Evolutionary conservation across 2,888 invertebrate genomes (phyloP).

Genomic region (Platycheirus albimanus): DNA sequence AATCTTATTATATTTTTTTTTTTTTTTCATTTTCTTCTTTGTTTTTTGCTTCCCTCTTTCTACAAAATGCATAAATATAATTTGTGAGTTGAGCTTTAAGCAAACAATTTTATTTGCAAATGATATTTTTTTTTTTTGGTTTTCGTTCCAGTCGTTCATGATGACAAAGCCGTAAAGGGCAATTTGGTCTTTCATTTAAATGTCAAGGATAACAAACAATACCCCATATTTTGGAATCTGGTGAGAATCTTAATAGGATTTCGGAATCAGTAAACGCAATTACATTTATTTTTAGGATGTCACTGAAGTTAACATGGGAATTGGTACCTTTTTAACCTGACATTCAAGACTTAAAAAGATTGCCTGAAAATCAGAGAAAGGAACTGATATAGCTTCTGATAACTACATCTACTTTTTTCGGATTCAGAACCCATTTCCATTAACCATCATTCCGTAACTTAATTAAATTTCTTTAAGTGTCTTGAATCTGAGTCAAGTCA

Average conservation of each 20-base stretch:
- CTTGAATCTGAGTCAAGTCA: too few species aligned
- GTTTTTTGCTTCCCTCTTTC: too few species aligned
- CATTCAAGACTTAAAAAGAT: too few species aligned
- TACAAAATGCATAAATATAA: slow-evolving; percentile 13
- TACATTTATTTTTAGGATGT: too few species aligned
- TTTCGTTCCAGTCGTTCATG: neutral
- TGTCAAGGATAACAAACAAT: neutral
- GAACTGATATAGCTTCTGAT: too few species aligned
- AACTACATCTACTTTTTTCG: too few species aligned
- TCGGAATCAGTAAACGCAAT: neutral
- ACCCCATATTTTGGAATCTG: neutral
- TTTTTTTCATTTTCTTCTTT: neutral
- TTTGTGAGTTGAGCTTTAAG: slow-evolving; percentile 22
- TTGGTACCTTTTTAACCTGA: too few species aligned
- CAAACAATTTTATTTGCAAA: slow-evolving; percentile 15
- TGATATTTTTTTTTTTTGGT: slow-evolving; percentile 6
- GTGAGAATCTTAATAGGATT: neutral
- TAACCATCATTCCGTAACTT: too few species aligned
- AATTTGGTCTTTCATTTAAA: slow-evolving; percentile 34
- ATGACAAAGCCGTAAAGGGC: neutral
- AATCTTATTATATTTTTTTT: slow-evolving; percentile 16
- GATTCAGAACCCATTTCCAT: too few species aligned
- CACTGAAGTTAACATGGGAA: too few species aligned
- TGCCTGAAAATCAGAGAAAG: too few species aligned
- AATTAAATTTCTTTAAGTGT: too few species aligned